Conservation (phyloP, 2,113 vertebrate species). For the Amblyornis subalaris region DNA sequence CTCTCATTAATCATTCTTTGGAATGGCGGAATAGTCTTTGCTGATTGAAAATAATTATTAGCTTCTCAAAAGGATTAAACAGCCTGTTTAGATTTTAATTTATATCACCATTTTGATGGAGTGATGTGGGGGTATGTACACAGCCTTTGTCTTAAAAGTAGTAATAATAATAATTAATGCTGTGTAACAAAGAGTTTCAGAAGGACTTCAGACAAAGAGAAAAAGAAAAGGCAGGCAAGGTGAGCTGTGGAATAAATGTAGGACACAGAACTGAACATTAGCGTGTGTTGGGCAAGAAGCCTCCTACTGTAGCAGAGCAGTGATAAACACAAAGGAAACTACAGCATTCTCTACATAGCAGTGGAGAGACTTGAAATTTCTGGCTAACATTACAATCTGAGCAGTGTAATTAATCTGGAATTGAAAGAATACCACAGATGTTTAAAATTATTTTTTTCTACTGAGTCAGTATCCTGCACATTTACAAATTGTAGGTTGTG, state of each 20-base stretch:
- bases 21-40: constrained; percentile 69
- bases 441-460: constrained; percentile 78
- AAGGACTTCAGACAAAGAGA: constrained; percentile 39
- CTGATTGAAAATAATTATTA: constrained; percentile 78
- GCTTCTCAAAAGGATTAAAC: constrained; percentile 71
- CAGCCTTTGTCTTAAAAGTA: constrained; percentile 67
- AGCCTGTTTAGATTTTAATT: constrained; percentile 71
- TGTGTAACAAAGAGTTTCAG: constrained; percentile 36
- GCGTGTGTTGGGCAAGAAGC: constrained; percentile 31
- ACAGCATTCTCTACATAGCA: constrained; percentile 56
- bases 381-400: constrained; percentile 65
- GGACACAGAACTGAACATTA: constrained; percentile 39
- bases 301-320: constrained; percentile 17
- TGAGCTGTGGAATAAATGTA: constrained; percentile 53
- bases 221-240: constrained; percentile 50
- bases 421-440: constrained; percentile 79
- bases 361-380: constrained; percentile 69
- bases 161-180: constrained; percentile 66
- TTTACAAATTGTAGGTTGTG: constrained; percentile 73
- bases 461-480: constrained; percentile 72
- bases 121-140: constrained; percentile 60
- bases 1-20: constrained; percentile 72
- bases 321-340: constrained; percentile 66
- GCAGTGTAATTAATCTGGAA: constrained; percentile 76
- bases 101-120: constrained; percentile 73